These are phyloP conservation scores for Standfussiana lucernea DNA, from an alignment of 2,888 invertebrate species.

Conservation along the genomic window DNA sequence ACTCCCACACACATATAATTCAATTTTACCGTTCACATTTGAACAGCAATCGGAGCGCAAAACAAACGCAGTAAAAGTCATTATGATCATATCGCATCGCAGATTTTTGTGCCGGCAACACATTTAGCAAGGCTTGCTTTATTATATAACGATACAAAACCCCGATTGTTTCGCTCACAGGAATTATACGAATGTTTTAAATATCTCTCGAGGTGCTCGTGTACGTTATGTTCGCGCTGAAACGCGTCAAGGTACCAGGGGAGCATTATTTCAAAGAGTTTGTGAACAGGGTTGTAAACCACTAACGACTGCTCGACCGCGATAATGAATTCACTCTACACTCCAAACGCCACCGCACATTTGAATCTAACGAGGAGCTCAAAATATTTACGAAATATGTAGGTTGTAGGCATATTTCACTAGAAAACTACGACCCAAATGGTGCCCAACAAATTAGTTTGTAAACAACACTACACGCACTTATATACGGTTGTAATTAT, in stretches of 20 bases:
- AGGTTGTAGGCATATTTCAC: slow-evolving; percentile 62
- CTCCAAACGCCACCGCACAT: slow-evolving; percentile 80
- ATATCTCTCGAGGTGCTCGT: slow-evolving; percentile 69
- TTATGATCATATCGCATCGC: slow-evolving; percentile 56
- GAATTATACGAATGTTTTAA: slow-evolving; percentile 70
- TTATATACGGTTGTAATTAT: slow-evolving; percentile 28
- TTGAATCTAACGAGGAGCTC: slow-evolving; percentile 76
- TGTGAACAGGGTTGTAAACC: slow-evolving; percentile 86
- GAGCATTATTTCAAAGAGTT: slow-evolving; percentile 87
- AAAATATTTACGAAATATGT: slow-evolving; percentile 72
- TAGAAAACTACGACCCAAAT: slow-evolving; percentile 50
- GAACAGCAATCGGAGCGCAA: slow-evolving; percentile 50
- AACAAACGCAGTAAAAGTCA: slow-evolving; percentile 56
- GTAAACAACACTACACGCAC: slow-evolving; percentile 36
- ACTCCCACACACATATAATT: slow-evolving; percentile 44
- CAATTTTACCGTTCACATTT: slow-evolving; percentile 58
- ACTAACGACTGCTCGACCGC: slow-evolving; percentile 87
- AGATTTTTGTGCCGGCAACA: slow-evolving; percentile 56
- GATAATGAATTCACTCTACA: slow-evolving; percentile 87
- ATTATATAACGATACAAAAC: slow-evolving; percentile 57
- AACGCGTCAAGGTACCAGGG: slow-evolving; percentile 76
- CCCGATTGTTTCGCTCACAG: slow-evolving; percentile 61
- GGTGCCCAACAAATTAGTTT: slow-evolving; percentile 60
- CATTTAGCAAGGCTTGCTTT: slow-evolving; percentile 50
- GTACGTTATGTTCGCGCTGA: slow-evolving; percentile 68